Base-by-base conservation (phyloP, 2,113 vertebrate species). In the Cromileptes altivelis region DNA sequence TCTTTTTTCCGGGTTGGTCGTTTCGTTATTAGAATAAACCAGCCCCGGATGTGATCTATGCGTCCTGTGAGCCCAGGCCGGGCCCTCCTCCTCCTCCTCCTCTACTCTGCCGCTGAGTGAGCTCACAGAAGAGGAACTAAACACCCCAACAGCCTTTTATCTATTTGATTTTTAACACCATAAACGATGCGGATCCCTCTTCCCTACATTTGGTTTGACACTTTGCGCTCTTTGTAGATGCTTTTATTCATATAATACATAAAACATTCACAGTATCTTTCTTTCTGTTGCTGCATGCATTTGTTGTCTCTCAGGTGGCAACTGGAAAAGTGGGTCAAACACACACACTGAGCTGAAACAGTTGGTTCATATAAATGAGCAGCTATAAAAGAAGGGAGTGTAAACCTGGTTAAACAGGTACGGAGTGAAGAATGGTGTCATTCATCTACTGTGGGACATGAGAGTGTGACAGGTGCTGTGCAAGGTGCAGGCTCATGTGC, bases 1-100 rank as follows among this genome's bases (percentile, higher is more conserved):
- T 72, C 89, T 88, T 89, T 87, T 95, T 95, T 95, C 94, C 94
- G 94, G 94, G 93, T 95, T 92, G 90, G 83, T 86, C 86, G 81
- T 68, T 87, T 91, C 47, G 88, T 84, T 92, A 94, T 95, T 92
- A 94, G 90, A 94, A 93, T 94, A 92, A 94, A 95, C 93, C 94
- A 94, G 53, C 94, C 94, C 94, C 94, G 94, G 94, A 95, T 93
- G 87, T 95, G 93, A 94, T 85, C 93, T 94, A 81, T 86, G 88
- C 47, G 81, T 47, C 89, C 76, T 90, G 52, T 82, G 57, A 49
- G 75, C 72, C 49, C 64, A 61, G 49, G 60, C 69, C 53, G 67
- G 72, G 75, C 37, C 84, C 91, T 90, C 82, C 85, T 89, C 86
- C 81, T 81, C 63, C 50, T 33, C 33, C 23, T 49, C 37, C 62